phyloP scores from a whole-genome alignment of 2,797 vertebrate species.

The Pyrocephalus nanus region DNA sequence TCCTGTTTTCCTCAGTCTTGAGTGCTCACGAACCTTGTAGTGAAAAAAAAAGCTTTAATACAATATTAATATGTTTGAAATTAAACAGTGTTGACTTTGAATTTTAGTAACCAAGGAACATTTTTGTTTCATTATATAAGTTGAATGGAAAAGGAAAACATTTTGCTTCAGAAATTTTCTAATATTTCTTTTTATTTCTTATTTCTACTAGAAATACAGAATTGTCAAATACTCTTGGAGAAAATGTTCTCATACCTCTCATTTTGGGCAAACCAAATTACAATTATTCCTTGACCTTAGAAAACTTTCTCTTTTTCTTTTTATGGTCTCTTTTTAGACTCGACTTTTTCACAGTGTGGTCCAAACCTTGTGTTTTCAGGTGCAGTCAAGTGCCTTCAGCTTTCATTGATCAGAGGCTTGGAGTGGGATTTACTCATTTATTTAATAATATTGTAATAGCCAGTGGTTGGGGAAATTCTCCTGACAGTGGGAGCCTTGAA shows the following conservation, averaged over 20 bases:
- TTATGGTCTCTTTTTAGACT: neutral
- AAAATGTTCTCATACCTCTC: neutral
- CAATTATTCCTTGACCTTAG: neutral
- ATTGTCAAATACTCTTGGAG: neutral
- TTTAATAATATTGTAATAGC: neutral
- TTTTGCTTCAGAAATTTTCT: neutral
- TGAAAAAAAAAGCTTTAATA: neutral
- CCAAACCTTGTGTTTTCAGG: neutral
- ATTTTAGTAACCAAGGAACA: neutral
- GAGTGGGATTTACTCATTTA: neutral
- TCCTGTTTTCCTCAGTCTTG: neutral
- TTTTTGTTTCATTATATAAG: neutral
- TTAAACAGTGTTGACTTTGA: neutral
- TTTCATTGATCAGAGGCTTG: neutral
- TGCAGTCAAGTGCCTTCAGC: neutral
- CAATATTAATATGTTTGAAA: neutral
- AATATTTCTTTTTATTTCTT: neutral
- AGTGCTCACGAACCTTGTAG: neutral
- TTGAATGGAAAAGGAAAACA: neutral
- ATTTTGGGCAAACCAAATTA: neutral
- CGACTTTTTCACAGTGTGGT: neutral
- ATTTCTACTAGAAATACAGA: neutral
- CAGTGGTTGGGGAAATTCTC: neutral
- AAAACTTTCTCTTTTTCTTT: neutral
- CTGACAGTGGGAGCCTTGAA: neutral